Percentiles rank a stretch among this genome's conserved stretches.
Conservation (phyloP, 2,113 vertebrate genomes). For the Columbina picui region DNA sequence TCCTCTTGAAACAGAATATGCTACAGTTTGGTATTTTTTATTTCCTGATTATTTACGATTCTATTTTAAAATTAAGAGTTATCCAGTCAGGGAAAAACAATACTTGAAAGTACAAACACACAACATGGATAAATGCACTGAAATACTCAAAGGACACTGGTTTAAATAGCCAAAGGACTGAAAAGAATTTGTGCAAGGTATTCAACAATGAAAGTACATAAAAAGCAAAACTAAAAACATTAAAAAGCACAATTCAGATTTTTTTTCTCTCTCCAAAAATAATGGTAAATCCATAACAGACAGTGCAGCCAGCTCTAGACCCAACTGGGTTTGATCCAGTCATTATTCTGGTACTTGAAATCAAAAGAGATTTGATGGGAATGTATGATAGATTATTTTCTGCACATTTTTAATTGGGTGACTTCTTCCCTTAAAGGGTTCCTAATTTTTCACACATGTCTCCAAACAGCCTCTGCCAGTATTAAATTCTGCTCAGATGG, state of each 20-base stretch:
- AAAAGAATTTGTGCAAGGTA: background rate
- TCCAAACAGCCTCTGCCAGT: conserved; percentile 49
- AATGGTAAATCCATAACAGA: conserved; percentile 43
- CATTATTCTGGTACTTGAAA: conserved; percentile 56
- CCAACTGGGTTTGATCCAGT: conserved; percentile 19
- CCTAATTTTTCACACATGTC: conserved; percentile 68
- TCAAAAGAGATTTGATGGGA: conserved; percentile 53
- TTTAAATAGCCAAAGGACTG: background rate
- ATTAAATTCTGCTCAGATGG: conserved; percentile 64
- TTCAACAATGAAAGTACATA: background rate
- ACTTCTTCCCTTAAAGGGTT: conserved; percentile 48
- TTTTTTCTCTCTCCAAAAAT: background rate
- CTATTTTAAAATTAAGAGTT: conserved; percentile 33
- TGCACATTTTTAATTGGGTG: conserved; percentile 55
- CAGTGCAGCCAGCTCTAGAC: conserved; percentile 1
- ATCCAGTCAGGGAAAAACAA: background rate
- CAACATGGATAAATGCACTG: background rate
- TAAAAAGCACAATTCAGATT: background rate
- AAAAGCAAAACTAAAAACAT: background rate
- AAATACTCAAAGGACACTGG: background rate
- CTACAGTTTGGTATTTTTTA: conserved; percentile 5
- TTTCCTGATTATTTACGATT: conserved; percentile 7
- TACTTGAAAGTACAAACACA: background rate
- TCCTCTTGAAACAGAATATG: background rate
- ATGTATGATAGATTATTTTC: conserved; percentile 49